Evolutionary conservation across 2,797 vertebrate genomes (phyloP).

Genomic region (Lepus townsendii): DNA sequence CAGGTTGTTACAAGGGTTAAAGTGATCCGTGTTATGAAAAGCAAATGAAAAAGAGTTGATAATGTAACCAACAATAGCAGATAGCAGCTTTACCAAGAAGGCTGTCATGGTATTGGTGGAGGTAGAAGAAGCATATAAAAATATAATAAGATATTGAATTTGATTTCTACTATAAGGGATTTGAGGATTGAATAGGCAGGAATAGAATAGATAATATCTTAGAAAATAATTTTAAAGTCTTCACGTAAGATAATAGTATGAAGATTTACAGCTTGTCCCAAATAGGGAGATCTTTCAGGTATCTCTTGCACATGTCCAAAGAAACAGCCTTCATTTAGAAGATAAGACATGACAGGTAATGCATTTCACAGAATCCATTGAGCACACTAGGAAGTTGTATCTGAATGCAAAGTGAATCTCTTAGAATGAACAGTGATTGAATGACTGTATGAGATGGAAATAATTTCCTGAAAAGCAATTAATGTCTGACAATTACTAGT

Average conservation of each 20-base stretch:
- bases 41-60: conserved; percentile 49
- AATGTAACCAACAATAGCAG: background rate
- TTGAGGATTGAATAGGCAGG: background rate
- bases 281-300: conserved; percentile 44
- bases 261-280: conserved; percentile 24
- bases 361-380: conserved; percentile 16
- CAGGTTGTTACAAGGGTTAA: background rate
- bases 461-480: conserved; percentile 68
- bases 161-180: background rate
- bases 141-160: conserved; percentile 6
- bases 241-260: background rate
- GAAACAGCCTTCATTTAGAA: conserved; percentile 37
- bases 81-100: background rate
- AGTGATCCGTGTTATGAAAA: conserved; percentile 25
- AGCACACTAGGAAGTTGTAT: background rate
- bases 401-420: conserved; percentile 18
- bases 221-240: background rate
- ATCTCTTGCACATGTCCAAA: background rate
- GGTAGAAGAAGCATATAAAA: background rate
- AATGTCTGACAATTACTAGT: background rate
- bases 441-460: background rate
- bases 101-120: background rate
- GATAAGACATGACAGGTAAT: conserved; percentile 29
- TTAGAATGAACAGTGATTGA: background rate
- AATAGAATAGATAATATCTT: background rate